phyloP scores from a whole-genome alignment of 2,797 vertebrate genomes.

The Ctenochaetus hawaiiensis region DNA sequence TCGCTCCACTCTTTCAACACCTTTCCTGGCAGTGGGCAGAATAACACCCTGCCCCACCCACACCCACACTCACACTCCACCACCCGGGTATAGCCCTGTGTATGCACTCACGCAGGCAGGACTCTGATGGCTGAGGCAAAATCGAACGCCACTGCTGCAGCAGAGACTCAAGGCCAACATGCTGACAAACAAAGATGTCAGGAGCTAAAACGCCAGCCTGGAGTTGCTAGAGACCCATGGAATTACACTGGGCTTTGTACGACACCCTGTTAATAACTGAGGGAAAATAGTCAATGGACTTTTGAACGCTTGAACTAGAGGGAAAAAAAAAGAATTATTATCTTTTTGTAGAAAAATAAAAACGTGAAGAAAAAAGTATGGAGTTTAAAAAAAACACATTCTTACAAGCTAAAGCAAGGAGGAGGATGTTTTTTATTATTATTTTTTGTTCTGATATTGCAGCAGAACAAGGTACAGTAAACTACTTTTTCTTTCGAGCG shows the following conservation, averaged over 20 bases:
- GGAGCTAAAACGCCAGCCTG: constrained; percentile 63
- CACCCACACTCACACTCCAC: constrained; percentile 98
- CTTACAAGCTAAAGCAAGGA: constrained; percentile 68
- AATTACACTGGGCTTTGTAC: constrained; percentile 70
- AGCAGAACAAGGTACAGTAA: constrained; percentile 76
- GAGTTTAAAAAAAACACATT: constrained; percentile 71
- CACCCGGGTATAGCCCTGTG: constrained; percentile 97
- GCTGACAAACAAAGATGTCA: constrained; percentile 61
- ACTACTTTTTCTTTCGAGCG: constrained; percentile 74
- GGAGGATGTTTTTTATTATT: constrained; percentile 69
- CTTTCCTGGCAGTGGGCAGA: constrained; percentile 95
- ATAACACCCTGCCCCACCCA: constrained; percentile 96
- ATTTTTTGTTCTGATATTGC: constrained; percentile 79
- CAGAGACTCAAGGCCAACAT: constrained; percentile 60
- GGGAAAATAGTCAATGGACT: constrained; percentile 73
- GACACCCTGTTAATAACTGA: constrained; percentile 68
- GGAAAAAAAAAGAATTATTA: constrained; percentile 46
- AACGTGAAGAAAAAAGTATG: constrained; percentile 60
- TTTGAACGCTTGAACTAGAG: constrained; percentile 58
- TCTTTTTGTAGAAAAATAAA: constrained; percentile 76
- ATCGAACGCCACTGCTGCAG: constrained; percentile 46
- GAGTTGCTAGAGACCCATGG: constrained; percentile 65
- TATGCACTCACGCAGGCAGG: constrained; percentile 45
- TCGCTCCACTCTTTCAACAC: constrained; percentile 97
- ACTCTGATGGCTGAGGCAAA: constrained; percentile 62